Conservation (phyloP, 2,888 invertebrate genomes). For the Anorthoa munda region DNA sequence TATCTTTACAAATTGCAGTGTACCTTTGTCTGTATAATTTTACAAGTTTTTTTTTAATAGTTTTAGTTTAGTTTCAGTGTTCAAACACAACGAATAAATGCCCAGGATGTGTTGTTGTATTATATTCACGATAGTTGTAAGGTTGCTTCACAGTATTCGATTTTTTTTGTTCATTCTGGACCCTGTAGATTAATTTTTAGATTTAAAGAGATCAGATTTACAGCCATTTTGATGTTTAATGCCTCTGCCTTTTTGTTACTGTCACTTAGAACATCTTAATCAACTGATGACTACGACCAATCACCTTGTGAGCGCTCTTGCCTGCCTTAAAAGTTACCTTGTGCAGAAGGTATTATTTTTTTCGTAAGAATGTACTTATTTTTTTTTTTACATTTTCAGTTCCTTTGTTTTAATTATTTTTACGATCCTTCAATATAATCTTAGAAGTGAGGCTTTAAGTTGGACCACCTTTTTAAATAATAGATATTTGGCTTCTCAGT, state of each 20-base stretch:
- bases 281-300: conserved; percentile 57
- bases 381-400: conserved; percentile 64
- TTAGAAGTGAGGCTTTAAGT: conserved; percentile 80
- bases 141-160: conserved; percentile 83
- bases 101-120: conserved; percentile 79
- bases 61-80: conserved; percentile 76
- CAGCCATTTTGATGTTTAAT: conserved; percentile 73
- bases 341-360: conserved; percentile 73
- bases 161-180: conserved; percentile 73
- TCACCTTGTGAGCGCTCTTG: conserved; percentile 81
- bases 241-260: conserved; percentile 80
- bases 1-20: conserved; percentile 66
- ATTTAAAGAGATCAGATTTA: conserved; percentile 70
- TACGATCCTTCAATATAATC: conserved; percentile 70
- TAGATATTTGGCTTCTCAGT: conserved; percentile 66
- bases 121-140: conserved; percentile 80
- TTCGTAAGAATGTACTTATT: conserved; percentile 76
- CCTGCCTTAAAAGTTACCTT: conserved; percentile 82
- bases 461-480: conserved; percentile 79
- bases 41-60: conserved; percentile 64
- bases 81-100: conserved; percentile 85
- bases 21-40: conserved; percentile 64
- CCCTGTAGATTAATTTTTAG: conserved; percentile 70
- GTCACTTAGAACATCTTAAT: conserved; percentile 65
- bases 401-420: conserved; percentile 66